These are phyloP conservation scores for Mus spretus DNA, from an alignment of 2,797 vertebrate genomes.

Conservation along the genomic window DNA sequence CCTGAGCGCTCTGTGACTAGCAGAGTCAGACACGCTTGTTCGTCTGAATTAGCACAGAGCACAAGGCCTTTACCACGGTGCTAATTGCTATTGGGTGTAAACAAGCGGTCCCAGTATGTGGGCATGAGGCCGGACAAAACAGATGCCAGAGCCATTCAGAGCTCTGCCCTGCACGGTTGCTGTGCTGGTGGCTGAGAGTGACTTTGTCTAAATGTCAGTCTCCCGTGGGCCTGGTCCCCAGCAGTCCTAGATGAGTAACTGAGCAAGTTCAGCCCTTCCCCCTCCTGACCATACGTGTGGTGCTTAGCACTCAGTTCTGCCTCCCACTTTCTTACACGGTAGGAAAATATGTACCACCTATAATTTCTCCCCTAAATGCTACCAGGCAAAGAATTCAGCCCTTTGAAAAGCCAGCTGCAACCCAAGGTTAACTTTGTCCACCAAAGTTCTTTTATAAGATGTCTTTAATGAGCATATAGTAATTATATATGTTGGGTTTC, in stretches of 20 bases:
- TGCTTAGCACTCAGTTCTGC: background rate
- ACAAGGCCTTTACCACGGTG: slow-evolving; percentile 94
- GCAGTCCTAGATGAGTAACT: background rate
- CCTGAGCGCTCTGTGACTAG: slow-evolving; percentile 68
- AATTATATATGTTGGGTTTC: background rate
- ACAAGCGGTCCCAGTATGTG: slow-evolving; percentile 94
- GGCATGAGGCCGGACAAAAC: slow-evolving; percentile 90
- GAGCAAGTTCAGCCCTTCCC: slow-evolving; percentile 48
- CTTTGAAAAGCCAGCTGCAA: background rate
- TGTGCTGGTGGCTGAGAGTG: slow-evolving; percentile 40
- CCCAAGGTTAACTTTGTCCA: background rate
- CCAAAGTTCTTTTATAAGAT: background rate
- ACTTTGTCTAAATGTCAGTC: slow-evolving; percentile 79
- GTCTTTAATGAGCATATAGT: too few relatives aligned
- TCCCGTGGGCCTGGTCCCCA: slow-evolving; percentile 25
- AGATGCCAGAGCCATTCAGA: slow-evolving; percentile 70
- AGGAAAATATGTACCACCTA: background rate
- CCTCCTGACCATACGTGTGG: background rate
- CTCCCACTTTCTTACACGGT: background rate
- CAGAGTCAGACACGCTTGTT: slow-evolving; percentile 86
- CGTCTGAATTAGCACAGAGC: slow-evolving; percentile 93
- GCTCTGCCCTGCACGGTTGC: background rate
- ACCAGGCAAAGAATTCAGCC: background rate
- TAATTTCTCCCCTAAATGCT: background rate
- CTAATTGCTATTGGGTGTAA: slow-evolving; percentile 95